Base-by-base conservation (phyloP, 2,797 vertebrate genomes). In the Chelon auratus region DNA sequence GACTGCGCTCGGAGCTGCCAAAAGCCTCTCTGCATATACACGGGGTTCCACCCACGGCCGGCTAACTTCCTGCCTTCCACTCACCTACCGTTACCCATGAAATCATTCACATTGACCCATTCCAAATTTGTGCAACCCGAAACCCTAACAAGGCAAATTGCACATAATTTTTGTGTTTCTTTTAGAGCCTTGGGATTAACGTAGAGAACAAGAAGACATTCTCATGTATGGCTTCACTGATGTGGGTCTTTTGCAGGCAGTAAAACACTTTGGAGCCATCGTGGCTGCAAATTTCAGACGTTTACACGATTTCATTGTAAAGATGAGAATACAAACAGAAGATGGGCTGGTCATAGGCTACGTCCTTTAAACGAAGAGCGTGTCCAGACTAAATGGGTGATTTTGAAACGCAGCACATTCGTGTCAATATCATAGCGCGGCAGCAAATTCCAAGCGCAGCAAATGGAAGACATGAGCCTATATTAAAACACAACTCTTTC, bases 41-140 rank as follows among this genome's bases (percentile, higher is more conserved):
- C 30, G 61, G 70, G 75, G 79, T 78, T 82, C 73, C 88, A 78
- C 87, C 81, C 78, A 84, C n/a, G 33, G 79, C 75, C 73, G 47
- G 68, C 66, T 62, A 61, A 87, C 82, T 86, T 88, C 80, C 82
- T 87, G 85, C 84, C 78, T 85, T 88, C 75, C 78, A 81, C 64
- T 91, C 89, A 90, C 81, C 87, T 77, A 89, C 75, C n/a, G 61
- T 80, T 90, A 83, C 80, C 75, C 83, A 87, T 91, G 87, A 93
- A 90, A 90, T 89, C 81, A 81, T 86, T 89, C 62, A 87, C 58
- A 68, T 73, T 81, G 80, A 90, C 78, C 84, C 62, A 76, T 85
- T 93, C 86, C 81, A 87, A 81, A 72, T 85, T 67, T 78, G 72
- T 85, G 85, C 85, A 92, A 91, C 82, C 80, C 59, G 24, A 87